Percentiles rank a stretch among this genome's conserved stretches.
Conservation (phyloP, 1,140 invertebrate species). For the Eulimnadia texana region DNA sequence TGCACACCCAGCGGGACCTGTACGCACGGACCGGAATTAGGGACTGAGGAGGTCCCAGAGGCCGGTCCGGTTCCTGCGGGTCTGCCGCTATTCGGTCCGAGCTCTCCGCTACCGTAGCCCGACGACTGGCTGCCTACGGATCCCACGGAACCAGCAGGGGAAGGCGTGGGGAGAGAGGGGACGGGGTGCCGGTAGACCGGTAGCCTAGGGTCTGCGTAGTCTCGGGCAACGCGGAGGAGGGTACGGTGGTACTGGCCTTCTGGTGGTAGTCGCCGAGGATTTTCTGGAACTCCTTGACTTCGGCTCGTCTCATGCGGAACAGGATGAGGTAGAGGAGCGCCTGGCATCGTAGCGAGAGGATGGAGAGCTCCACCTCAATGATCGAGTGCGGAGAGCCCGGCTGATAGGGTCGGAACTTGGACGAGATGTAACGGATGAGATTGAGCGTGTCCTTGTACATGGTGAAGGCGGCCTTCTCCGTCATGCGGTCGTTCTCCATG, state of each 20-base stretch:
- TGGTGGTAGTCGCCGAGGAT: constrained; percentile 46
- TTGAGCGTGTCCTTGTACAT: constrained; percentile 69
- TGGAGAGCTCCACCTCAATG: constrained; percentile 7
- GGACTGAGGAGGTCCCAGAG: too few relatives aligned
- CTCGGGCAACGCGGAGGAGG: too few relatives aligned
- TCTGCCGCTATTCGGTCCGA: constrained; percentile 20
- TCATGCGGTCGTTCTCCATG: constrained; percentile 51
- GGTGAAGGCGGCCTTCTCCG: constrained; percentile 45
- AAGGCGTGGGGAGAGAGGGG: constrained; percentile 64
- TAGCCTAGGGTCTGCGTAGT: too few relatives aligned
- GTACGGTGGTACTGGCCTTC: constrained; percentile 27
- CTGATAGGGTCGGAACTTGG: constrained; percentile 1
- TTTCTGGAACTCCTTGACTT: constrained; percentile 48
- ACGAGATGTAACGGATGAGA: constrained; percentile 47
- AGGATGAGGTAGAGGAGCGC: constrained; percentile 58
- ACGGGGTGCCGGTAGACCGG: constrained; percentile 47
- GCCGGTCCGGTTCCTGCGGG: too few relatives aligned
- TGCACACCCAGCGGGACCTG: constrained; percentile 46
- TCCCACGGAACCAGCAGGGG: constrained; percentile 62
- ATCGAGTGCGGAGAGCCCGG: not conserved
- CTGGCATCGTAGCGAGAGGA: constrained; percentile 47
- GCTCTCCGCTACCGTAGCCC: constrained; percentile 52
- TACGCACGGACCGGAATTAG: constrained; percentile 31
- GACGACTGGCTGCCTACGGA: constrained; percentile 63
- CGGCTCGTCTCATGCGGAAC: constrained; percentile 50